phyloP scores from a whole-genome alignment of 2,797 vertebrate genomes.

The Distichodus sexfasciatus region DNA sequence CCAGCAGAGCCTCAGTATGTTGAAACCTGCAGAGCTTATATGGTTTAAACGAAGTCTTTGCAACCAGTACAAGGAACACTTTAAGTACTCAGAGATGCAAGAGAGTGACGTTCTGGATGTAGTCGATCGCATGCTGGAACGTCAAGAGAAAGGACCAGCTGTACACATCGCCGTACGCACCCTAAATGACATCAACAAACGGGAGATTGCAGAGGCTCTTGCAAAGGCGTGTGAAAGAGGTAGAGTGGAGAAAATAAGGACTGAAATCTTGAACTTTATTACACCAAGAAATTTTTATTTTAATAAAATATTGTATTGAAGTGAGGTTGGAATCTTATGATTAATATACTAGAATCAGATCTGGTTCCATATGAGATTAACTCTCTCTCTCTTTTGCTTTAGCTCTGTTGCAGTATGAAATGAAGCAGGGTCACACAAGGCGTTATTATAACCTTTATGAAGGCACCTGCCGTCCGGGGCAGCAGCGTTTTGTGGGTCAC shows the following conservation, averaged over 20 bases:
- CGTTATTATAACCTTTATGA: slow-evolving; percentile 60
- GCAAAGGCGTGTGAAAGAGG: slow-evolving; percentile 35
- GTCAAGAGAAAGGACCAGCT: slow-evolving; percentile 15
- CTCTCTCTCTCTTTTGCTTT: slow-evolving; percentile 1
- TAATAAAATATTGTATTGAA: too few relatives aligned
- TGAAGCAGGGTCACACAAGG: slow-evolving; percentile 48
- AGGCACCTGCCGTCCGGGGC: slow-evolving; percentile 64
- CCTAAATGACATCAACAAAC: slow-evolving; percentile 15
- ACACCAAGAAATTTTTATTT: too few relatives aligned
- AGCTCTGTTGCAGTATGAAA: slow-evolving; percentile 54
- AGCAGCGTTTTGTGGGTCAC: slow-evolving; percentile 49
- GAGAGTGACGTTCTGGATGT: slow-evolving; percentile 39
- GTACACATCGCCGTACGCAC: slow-evolving; percentile 3
- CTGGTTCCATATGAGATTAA: not conserved
- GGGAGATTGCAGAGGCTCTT: not conserved
- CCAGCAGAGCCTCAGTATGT: not conserved
- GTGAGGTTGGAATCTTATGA: too few relatives aligned
- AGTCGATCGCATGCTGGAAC: slow-evolving; percentile 41
- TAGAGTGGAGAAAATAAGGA: too few relatives aligned
- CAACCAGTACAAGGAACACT: not conserved
- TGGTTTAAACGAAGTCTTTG: slow-evolving; percentile 32
- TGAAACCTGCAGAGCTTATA: not conserved
- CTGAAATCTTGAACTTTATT: too few relatives aligned
- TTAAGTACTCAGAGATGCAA: not conserved
- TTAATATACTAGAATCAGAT: too few relatives aligned